These are phyloP conservation scores for Herpailurus yagouaroundi DNA, from an alignment of 2,113 vertebrate genomes.

Conservation along the genomic window DNA sequence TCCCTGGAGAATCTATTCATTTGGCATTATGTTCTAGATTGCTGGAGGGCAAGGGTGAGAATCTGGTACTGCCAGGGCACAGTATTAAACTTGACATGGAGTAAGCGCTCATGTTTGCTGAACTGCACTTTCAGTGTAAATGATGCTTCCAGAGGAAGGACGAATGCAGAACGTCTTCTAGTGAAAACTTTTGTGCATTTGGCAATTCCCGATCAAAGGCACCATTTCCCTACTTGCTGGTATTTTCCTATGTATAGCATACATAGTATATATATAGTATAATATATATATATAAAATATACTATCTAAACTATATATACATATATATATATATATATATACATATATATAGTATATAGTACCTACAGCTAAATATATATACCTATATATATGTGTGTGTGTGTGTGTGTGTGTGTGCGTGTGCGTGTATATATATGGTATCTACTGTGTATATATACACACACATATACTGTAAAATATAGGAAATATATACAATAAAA, in stretches of 20 bases:
- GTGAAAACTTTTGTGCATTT: background rate
- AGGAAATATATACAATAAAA: background rate
- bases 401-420: too few species aligned
- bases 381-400: too few species aligned
- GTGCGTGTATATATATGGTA: background rate
- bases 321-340: too few species aligned
- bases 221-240: background rate
- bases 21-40: background rate
- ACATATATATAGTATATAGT: too few species aligned
- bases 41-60: background rate
- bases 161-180: background rate
- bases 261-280: background rate
- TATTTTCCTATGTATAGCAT: background rate
- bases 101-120: background rate
- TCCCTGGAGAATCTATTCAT: background rate
- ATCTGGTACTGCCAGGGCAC: background rate
- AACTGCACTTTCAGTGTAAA: background rate
- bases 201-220: background rate
- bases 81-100: background rate
- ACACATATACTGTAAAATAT: background rate
- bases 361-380: too few species aligned
- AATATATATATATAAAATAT: background rate
- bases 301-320: background rate
- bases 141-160: background rate
- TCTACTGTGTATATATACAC: too few species aligned